phyloP scores from a whole-genome alignment of 2,113 vertebrate species.

The Chloroceryle aenea region DNA sequence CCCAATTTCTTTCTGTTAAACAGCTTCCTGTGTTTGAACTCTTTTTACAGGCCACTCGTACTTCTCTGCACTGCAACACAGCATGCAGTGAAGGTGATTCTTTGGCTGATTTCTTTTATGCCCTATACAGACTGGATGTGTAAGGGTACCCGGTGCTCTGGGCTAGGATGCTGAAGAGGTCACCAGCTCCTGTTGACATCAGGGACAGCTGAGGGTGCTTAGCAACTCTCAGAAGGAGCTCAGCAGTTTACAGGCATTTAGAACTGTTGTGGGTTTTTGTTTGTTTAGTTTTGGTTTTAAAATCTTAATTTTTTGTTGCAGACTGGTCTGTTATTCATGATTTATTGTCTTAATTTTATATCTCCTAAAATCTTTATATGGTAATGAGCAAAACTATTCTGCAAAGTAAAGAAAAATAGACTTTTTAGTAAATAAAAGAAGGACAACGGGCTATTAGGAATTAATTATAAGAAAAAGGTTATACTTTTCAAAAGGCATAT shows the following conservation, averaged over 20 bases:
- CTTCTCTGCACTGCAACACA: background rate
- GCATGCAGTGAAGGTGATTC: background rate
- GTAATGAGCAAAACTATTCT: background rate
- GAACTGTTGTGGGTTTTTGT: background rate
- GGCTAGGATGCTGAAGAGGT: background rate
- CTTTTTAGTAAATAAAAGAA: background rate
- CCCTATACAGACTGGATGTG: fast-evolving
- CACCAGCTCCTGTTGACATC: background rate
- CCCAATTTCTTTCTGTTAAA: background rate
- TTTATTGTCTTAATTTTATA: background rate
- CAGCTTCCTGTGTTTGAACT: background rate
- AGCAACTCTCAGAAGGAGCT: background rate
- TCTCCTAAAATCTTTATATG: background rate
- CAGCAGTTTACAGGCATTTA: background rate
- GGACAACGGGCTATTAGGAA: background rate
- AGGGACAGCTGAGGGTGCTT: background rate
- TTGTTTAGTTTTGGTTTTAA: background rate
- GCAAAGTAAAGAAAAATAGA: constrained; percentile 6
- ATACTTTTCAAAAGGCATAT: background rate
- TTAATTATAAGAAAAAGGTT: background rate
- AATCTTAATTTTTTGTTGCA: background rate
- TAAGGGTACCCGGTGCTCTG: background rate
- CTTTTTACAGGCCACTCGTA: background rate
- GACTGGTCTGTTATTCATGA: background rate
- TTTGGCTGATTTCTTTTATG: background rate